Conservation (phyloP, 1,140 invertebrate species). For the Cherax quadricarinatus region DNA sequence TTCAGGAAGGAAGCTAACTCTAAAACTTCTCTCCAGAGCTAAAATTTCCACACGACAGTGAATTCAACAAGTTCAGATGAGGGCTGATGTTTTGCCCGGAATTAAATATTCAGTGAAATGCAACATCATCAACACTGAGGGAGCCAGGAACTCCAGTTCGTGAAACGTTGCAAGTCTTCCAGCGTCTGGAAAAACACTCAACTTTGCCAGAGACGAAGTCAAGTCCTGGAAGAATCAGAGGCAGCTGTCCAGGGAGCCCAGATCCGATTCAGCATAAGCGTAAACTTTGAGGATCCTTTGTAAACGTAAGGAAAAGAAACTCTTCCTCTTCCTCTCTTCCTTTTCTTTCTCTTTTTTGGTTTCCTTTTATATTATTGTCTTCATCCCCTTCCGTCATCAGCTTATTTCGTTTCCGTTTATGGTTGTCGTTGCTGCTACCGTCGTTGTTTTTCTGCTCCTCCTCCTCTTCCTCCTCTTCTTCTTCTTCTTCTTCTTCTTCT, state of each 20-base stretch:
- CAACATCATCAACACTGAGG: too few species aligned
- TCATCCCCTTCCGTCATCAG: neutral
- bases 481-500: neutral
- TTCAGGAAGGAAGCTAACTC: too few species aligned
- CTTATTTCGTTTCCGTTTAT: too few species aligned
- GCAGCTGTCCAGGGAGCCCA: neutral
- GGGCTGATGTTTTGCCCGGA: too few species aligned
- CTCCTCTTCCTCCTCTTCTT: neutral
- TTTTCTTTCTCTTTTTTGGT: neutral
- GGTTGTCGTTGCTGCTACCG: too few species aligned
- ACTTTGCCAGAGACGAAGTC: neutral
- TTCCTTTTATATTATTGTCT: neutral
- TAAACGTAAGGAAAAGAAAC: neutral
- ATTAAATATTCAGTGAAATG: too few species aligned
- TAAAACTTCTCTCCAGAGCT: too few species aligned
- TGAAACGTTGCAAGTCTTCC: neutral
- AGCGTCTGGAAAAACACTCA: neutral
- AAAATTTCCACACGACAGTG: too few species aligned
- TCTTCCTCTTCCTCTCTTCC: neutral
- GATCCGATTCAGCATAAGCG: neutral
- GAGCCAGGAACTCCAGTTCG: neutral
- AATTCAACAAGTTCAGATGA: too few species aligned
- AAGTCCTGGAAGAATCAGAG: neutral
- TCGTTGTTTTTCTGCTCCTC: too few species aligned
- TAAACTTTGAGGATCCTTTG: neutral